Conservation (phyloP, 2,888 invertebrate genomes). For the Acronicta alni region DNA sequence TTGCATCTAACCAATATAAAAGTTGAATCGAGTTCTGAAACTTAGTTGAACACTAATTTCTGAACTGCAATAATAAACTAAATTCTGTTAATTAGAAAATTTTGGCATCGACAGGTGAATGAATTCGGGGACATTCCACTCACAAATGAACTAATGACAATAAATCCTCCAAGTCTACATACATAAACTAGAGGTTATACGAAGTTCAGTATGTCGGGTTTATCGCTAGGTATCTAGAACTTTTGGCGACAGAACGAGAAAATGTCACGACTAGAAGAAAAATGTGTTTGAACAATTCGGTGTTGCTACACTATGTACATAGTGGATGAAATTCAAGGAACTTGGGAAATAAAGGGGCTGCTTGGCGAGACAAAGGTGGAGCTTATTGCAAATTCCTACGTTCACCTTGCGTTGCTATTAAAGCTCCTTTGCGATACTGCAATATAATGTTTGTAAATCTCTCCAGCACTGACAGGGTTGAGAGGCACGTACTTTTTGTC, state of each 20-base stretch:
- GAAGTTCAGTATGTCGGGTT: slow-evolving; percentile 44
- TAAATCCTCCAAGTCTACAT: slow-evolving; percentile 36
- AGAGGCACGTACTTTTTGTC: slow-evolving; percentile 36
- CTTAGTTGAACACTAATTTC: slow-evolving; percentile 2
- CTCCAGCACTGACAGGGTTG: slow-evolving; percentile 27
- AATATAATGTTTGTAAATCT: slow-evolving; percentile 66
- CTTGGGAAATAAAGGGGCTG: slow-evolving; percentile 79
- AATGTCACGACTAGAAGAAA: slow-evolving; percentile 67
- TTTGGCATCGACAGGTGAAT: neutral
- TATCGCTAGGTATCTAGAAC: slow-evolving; percentile 52
- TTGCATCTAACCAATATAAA: neutral
- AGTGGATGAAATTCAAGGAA: slow-evolving; percentile 82
- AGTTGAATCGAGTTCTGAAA: slow-evolving; percentile 11
- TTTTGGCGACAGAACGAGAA: slow-evolving; percentile 58
- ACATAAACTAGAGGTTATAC: slow-evolving; percentile 36
- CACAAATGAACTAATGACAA: slow-evolving; percentile 14
- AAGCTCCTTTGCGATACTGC: slow-evolving; percentile 74
- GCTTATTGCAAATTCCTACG: slow-evolving; percentile 87
- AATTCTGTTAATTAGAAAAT: neutral
- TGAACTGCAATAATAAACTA: neutral
- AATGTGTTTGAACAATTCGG: slow-evolving; percentile 70
- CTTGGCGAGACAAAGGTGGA: slow-evolving; percentile 80
- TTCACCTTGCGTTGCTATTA: slow-evolving; percentile 82
- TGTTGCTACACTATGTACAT: slow-evolving; percentile 69
- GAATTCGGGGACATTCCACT: neutral